Percentiles rank a stretch among this genome's conserved stretches.
phyloP scores from a whole-genome alignment of 1,140 invertebrate species.

The Drosophila guanche region DNA sequence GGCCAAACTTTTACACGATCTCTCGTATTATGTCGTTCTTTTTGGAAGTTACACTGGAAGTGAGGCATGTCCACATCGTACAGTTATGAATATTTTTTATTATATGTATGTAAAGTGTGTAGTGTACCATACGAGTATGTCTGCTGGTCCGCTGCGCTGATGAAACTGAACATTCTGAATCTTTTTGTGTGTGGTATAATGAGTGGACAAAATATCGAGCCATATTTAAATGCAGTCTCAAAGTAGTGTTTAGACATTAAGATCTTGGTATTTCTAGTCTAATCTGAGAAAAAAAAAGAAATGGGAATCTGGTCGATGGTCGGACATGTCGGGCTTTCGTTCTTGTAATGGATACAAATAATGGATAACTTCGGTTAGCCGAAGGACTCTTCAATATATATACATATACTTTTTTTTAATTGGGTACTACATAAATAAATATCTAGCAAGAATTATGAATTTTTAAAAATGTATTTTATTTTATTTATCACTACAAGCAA shows the following conservation, averaged over 20 bases:
- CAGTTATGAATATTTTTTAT: constrained; percentile 20
- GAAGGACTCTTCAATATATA: constrained; percentile 47
- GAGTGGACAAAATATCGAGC: constrained; percentile 23
- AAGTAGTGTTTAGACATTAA: constrained; percentile 35
- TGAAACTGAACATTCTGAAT: neutral
- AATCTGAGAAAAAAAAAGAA: constrained; percentile 21
- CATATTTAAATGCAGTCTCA: constrained; percentile 21
- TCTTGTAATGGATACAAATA: constrained; percentile 19
- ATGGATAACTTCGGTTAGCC: constrained; percentile 34
- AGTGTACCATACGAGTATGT: constrained; percentile 16
- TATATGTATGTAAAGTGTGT: too few relatives aligned
- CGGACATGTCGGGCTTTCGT: constrained; percentile 39
- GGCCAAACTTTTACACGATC: constrained; percentile 71
- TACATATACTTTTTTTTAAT: constrained; percentile 33
- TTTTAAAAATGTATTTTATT: constrained; percentile 19
- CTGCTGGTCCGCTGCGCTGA: constrained; percentile 43
- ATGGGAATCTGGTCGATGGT: neutral
- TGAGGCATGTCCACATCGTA: constrained; percentile 37
- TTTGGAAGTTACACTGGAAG: constrained; percentile 51
- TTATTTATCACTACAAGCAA: constrained; percentile 50
- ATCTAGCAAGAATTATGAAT: constrained; percentile 66
- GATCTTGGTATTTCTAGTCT: constrained; percentile 46
- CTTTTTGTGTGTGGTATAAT: neutral
- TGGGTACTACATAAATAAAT: constrained; percentile 41
- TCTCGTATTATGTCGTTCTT: constrained; percentile 74